phyloP scores from a whole-genome alignment of 2,113 vertebrate genomes.

The Trogon surrucura region DNA sequence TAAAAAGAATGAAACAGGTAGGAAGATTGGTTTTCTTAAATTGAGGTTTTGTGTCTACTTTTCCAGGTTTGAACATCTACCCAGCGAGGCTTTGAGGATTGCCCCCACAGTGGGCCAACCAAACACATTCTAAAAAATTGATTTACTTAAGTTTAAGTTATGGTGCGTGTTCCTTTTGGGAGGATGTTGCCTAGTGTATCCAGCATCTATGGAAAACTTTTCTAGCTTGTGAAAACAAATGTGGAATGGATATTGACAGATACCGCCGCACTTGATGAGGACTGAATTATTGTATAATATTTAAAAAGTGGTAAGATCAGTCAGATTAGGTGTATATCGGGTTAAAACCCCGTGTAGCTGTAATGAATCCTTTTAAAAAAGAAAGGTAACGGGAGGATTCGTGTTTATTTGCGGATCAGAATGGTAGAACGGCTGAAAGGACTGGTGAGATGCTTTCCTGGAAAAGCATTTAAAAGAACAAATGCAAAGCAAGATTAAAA shows the following conservation, averaged over 20 bases:
- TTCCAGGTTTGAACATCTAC: background rate
- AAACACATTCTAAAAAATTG: fast-evolving
- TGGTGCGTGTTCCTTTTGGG: background rate
- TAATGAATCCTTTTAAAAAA: background rate
- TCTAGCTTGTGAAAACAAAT: background rate
- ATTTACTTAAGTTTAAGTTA: background rate
- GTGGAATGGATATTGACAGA: background rate
- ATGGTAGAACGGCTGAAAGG: background rate
- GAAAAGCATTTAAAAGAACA: background rate
- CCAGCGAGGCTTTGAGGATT: background rate
- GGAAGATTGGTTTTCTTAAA: background rate
- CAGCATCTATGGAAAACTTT: background rate
- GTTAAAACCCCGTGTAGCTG: background rate
- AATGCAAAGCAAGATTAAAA: constrained; percentile 42
- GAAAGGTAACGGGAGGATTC: background rate
- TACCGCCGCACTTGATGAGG: fast-evolving
- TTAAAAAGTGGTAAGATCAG: background rate
- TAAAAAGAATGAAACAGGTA: background rate
- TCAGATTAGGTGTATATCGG: background rate
- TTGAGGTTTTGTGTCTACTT: background rate
- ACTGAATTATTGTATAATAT: background rate
- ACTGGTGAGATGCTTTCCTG: background rate
- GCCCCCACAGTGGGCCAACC: background rate
- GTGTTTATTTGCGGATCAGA: background rate
- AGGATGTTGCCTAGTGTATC: background rate